Evolutionary conservation across 2,888 invertebrate species (phyloP), one percentile per base, ranked within the genome.

Genomic region (Nyleta sp.): DNA sequence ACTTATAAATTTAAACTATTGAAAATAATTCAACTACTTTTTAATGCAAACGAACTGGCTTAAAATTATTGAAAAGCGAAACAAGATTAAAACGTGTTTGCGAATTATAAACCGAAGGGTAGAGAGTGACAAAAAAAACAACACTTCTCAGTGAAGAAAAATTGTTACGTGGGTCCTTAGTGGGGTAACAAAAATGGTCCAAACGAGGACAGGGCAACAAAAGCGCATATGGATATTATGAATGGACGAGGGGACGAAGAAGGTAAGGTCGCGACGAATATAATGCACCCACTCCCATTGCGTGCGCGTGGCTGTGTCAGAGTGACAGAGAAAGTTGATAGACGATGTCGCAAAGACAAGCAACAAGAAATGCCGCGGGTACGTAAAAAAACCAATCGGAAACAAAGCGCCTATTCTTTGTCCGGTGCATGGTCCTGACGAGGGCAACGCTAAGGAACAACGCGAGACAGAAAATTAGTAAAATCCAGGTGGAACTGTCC

Each of bases 401-500:
- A 77, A 74, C 72, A 71, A 70, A 77, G 52, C 74, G 68, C 74
- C 81, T 78, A 81, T 81, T 81, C 82, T 86, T 84, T 84, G 84
- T 83, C 28, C 28, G 73, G 79, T 48, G 46, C 75, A 82, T 82
- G 68, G 55, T 80, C 71, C 72, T 82, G 85, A 84, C 82, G 83
- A 81, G 85, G 82, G 80, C 75, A 77, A 60, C 70, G 70, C 80
- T 77, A 78, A 83, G 42, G 82, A 78, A 80, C 53, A 75, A 65
- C 78, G 82, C 81, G 81, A 84, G 88, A 88, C 87, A 88, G 87
- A 87, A 90, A 90, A 90, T 89, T 89, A 90, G 90, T 89, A 87
- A 89, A 89, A 90, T 89, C 87, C 87, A 86, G 86, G 86, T 87
- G 85, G 86, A 87, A 87, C 86, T 85, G 87, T 88, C 88, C 84